Base-by-base conservation (phyloP, 92 coral and sea anemone species). In the Ricordea florida region DNA sequence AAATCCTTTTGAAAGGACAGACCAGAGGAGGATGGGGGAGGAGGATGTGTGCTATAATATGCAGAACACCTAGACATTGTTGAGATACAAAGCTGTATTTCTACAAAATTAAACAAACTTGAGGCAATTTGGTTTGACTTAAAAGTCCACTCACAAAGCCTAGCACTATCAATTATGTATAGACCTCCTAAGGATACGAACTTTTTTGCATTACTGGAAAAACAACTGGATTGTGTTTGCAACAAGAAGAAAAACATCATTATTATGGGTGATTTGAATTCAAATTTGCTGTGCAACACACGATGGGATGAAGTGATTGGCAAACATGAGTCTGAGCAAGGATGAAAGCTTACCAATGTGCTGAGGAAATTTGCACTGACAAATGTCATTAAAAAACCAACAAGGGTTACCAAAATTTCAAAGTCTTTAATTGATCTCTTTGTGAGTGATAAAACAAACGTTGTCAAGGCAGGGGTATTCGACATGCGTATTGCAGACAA, bases 401-500 rank as follows among this genome's bases (percentile, higher is more conserved):
- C 71, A 60, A 59, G 81, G 62, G 38, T 74, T 36, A 74, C 81
- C 30, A 47, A 59, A 30, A 74, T 43, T 38, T 44, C 71, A 45
- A 50, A 74, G 62, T 36, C 61, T 38, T 22, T 44, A 26, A 74
- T 60, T 60, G 81, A 60, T 52, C 43, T 74, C 55, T 60, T 74
- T 42, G 50, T 61, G 28, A 57, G 70, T 74, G 81, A 74, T 20
- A 74, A 59, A 58, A 43, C 50, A 58, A 74, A 20, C 31, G 47
- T 74, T 18, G 36, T 42, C 11, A 59, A 74, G 34, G 81, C 81
- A 24, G 81, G 71, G 31, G 69, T 60, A 6, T 74, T 60, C 41
- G 81, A 74, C 26, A 59, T 61, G 35, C 35, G 81, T 29, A 74
- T 60, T 74, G 71, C 81, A 29, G 44, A 74, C 33, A 69, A 74